Base-by-base conservation (phyloP, 2,888 invertebrate genomes). In the Tigriopus californicus region DNA sequence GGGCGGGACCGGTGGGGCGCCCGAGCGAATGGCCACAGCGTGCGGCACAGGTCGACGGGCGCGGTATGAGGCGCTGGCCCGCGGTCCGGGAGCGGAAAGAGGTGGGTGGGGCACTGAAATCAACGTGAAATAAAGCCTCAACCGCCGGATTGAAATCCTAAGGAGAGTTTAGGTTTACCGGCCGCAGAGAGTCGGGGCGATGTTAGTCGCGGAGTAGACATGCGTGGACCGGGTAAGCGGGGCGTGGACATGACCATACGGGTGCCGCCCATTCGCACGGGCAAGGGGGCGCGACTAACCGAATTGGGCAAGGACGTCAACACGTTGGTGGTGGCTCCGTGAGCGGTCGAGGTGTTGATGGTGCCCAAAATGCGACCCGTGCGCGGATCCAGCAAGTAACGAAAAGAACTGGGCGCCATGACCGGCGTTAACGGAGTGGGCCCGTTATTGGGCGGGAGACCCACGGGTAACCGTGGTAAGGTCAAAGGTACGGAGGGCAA, bases 381-480 rank as follows among this genome's bases (percentile, higher is more conserved):
- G 13, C 42, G 18, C 10, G 57, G 57, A 15, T 57, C 57, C 44
- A 57, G 11, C 11, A 57, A 22, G 13, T 46, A 46, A n/a, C 57
- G 18, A 18, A 46, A n/a, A n/a, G n/a, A n/a, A n/a, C n/a, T n/a
- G n/a, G n/a, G n/a, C n/a, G n/a, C n/a, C n/a, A n/a, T n/a, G n/a
- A n/a, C n/a, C n/a, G n/a, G n/a, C n/a, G n/a, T n/a, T n/a, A n/a
- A 57, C 20, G 20, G 20, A 1, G 57, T 22, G 13, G 54, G 54
- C 44, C 3, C 44, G 15, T 44, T 44, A 18, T 44, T 44, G 44
- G 44, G 44, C 15, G 10, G 10, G 5, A 18, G 5, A 18, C 15
- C 15, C n/a, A 15, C 18, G 44, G 18, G 44, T 11, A 44, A 4
- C 10, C 15, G 44, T 11, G n/a, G 44, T 33, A 33, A 33, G 8